These are phyloP conservation scores for Eretmocerus hayati DNA, from an alignment of 2,888 invertebrate species.

Conservation along the genomic window DNA sequence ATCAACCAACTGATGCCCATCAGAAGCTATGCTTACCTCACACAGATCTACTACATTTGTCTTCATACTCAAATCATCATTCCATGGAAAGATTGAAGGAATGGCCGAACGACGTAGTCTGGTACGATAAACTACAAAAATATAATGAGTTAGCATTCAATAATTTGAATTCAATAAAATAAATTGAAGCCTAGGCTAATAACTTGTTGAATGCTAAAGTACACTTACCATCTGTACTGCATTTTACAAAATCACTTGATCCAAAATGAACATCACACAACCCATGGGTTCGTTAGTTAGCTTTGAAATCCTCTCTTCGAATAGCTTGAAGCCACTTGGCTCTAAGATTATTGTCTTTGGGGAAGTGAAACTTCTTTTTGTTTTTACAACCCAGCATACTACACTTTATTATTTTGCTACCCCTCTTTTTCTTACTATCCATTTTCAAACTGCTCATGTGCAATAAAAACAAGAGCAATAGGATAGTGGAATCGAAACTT, in stretches of 20 bases:
- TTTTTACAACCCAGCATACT: background rate
- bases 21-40: background rate
- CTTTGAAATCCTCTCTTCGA: background rate
- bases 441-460: too few relatives aligned
- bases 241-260: background rate
- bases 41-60: background rate
- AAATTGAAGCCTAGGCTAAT: background rate
- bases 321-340: background rate
- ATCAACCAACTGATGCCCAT: too few relatives aligned
- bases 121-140: too few relatives aligned
- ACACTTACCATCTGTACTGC: background rate
- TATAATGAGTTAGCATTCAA: too few relatives aligned
- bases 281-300: background rate
- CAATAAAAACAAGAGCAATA: too few relatives aligned
- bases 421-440: too few relatives aligned
- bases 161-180: too few relatives aligned
- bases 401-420: too few relatives aligned
- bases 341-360: background rate
- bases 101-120: too few relatives aligned
- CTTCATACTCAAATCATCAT: background rate
- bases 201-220: background rate
- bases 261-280: background rate
- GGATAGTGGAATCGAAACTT: too few relatives aligned
- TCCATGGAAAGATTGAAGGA: background rate
- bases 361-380: background rate